A percentile compares a stretch with the other conserved stretches of the same genome.
Evolutionary conservation across 2,113 vertebrate genomes (phyloP).

Genomic region (Psettodes erumei): DNA sequence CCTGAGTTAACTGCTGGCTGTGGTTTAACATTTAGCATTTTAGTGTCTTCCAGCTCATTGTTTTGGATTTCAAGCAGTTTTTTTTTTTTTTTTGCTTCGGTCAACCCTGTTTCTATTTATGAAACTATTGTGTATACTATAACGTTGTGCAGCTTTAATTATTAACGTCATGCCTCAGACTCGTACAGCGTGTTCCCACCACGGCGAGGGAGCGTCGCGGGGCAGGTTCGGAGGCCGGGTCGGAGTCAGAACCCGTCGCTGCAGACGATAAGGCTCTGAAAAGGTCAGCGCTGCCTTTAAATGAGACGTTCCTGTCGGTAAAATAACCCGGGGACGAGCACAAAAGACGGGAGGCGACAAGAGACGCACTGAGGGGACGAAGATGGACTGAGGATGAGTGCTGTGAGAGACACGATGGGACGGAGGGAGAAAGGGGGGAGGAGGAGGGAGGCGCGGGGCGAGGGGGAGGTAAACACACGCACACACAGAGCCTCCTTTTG

Average conservation of each 20-base stretch:
- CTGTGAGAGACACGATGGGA: constrained; percentile 25
- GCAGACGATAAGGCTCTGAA: neutral
- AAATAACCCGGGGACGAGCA: neutral
- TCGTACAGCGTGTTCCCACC: too few relatives aligned
- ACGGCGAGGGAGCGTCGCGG: too few relatives aligned
- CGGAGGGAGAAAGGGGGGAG: neutral
- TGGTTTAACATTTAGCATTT: too few relatives aligned
- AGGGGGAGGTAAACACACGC: constrained; percentile 56
- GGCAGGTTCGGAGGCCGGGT: neutral
- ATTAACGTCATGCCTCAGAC: too few relatives aligned
- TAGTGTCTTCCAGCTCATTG: too few relatives aligned
- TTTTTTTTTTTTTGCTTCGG: too few relatives aligned
- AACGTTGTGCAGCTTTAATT: too few relatives aligned
- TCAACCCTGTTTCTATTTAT: too few relatives aligned
- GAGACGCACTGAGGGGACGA: constrained; percentile 6
- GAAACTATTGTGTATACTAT: too few relatives aligned
- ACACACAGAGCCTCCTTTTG: constrained; percentile 54
- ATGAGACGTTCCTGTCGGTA: neutral
- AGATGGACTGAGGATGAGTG: constrained; percentile 37
- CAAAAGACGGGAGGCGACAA: neutral
- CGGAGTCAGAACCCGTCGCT: neutral
- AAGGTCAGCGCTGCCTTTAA: neutral
- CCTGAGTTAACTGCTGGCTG: too few relatives aligned
- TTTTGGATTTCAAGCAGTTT: too few relatives aligned
- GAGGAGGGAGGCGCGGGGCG: neutral